A percentile compares a stretch with the other conserved stretches of the same genome.
phyloP scores from a whole-genome alignment of 2,888 invertebrate genomes.

The Oeneis ivallda region DNA sequence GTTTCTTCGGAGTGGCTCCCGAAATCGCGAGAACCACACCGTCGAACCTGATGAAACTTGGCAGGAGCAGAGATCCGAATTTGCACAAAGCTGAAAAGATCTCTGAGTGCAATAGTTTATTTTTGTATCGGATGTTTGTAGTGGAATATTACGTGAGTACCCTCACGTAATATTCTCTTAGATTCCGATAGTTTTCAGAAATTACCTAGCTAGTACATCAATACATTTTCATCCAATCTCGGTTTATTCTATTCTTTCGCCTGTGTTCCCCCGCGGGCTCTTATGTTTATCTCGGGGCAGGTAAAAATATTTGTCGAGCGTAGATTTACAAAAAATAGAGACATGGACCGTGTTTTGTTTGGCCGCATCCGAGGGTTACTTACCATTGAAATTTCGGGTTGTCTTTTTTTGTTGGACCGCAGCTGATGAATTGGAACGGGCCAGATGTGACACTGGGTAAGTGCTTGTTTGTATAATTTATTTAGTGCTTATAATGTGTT shows the following conservation, averaged over 20 bases:
- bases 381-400: constrained; percentile 52
- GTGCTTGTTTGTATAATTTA: constrained; percentile 30
- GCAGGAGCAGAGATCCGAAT: too few species aligned
- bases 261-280: constrained; percentile 5
- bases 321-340: constrained; percentile 40
- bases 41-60: too few species aligned
- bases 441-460: constrained; percentile 51
- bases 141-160: too few species aligned
- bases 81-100: too few species aligned
- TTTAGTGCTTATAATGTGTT: constrained; percentile 18
- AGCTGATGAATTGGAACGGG: constrained; percentile 54
- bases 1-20: too few species aligned
- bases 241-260: constrained; percentile 3
- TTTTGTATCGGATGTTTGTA: too few species aligned
- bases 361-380: constrained; percentile 50
- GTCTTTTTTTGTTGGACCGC: constrained; percentile 50
- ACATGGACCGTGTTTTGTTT: constrained; percentile 42
- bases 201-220: background rate
- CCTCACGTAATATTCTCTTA: too few species aligned
- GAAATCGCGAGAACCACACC: too few species aligned
- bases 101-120: too few species aligned
- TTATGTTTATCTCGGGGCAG: constrained; percentile 41
- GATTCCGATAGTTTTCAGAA: too few species aligned
- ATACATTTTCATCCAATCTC: background rate
- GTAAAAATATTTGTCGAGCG: constrained; percentile 43